A percentile compares a stretch with the other conserved stretches of the same genome.
Evolutionary conservation across 2,797 vertebrate genomes (phyloP).

Genomic region (Microtus obscurus): DNA sequence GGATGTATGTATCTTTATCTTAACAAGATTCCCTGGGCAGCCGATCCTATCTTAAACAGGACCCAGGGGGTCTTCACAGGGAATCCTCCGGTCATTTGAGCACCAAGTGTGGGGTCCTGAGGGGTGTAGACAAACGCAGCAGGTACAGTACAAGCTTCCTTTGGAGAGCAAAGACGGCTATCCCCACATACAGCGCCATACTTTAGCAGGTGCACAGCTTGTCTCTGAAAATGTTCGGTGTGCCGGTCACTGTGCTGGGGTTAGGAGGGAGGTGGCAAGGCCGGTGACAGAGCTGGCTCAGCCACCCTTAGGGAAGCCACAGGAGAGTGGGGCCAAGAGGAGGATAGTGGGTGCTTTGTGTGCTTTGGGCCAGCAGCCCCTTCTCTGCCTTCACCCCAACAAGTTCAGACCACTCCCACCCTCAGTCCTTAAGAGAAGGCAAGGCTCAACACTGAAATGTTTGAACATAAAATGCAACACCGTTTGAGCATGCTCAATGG

Average conservation of each 20-base stretch:
- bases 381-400: background rate
- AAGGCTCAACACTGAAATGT: background rate
- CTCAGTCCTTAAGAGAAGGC: slow-evolving; percentile 43
- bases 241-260: background rate
- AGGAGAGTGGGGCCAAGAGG: background rate
- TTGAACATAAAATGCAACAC: background rate
- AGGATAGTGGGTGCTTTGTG: background rate
- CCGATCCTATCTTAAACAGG: background rate
- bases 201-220: slow-evolving; percentile 17
- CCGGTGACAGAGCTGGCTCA: background rate
- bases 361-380: background rate
- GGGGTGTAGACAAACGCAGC: background rate
- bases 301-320: background rate
- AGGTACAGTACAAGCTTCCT: background rate
- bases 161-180: background rate
- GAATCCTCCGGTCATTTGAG: background rate
- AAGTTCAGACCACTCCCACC: background rate
- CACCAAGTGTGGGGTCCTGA: background rate
- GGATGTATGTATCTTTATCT: background rate
- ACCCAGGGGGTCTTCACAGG: background rate
- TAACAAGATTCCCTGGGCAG: background rate
- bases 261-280: background rate
- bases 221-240: slow-evolving; percentile 7
- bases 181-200: background rate
- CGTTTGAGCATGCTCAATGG: background rate